Evolutionary conservation across 2,113 vertebrate genomes (phyloP).

Genomic region (Mesitornis unicolor): DNA sequence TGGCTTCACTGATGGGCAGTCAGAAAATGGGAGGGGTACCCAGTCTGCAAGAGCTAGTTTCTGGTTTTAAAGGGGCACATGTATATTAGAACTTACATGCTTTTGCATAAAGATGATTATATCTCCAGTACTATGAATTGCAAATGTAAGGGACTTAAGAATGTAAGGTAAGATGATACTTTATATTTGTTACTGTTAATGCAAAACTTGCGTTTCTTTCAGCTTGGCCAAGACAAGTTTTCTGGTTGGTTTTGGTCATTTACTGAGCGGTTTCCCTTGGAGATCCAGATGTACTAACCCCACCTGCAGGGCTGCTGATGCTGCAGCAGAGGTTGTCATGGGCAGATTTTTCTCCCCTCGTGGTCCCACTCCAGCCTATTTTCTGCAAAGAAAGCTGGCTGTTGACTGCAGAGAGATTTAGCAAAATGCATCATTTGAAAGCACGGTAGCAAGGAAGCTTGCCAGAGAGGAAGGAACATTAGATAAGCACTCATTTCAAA

Average conservation of each 20-base stretch:
- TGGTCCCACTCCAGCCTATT: background rate
- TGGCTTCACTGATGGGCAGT: background rate
- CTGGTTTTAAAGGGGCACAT: background rate
- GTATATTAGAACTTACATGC: background rate
- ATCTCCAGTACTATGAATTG: background rate
- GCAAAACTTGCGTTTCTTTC: background rate
- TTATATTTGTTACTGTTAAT: background rate
- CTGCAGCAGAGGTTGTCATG: background rate
- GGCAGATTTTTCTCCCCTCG: background rate
- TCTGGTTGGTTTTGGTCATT: background rate
- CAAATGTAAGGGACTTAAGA: background rate
- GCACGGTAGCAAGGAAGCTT: background rate
- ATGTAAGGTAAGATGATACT: background rate
- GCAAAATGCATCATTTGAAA: background rate
- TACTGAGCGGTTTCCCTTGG: background rate
- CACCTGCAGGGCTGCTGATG: background rate
- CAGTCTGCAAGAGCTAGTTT: background rate
- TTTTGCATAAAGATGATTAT: background rate
- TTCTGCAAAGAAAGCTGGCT: background rate
- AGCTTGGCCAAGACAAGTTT: background rate
- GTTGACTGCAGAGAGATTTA: background rate
- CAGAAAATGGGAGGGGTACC: background rate
- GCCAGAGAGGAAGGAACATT: background rate
- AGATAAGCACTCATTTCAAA: conserved; percentile 28
- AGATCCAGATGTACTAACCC: background rate